Evolutionary conservation across 1,140 invertebrate species (phyloP), one percentile per base, ranked within the genome.

Genomic region (Drosophila nasuta): DNA sequence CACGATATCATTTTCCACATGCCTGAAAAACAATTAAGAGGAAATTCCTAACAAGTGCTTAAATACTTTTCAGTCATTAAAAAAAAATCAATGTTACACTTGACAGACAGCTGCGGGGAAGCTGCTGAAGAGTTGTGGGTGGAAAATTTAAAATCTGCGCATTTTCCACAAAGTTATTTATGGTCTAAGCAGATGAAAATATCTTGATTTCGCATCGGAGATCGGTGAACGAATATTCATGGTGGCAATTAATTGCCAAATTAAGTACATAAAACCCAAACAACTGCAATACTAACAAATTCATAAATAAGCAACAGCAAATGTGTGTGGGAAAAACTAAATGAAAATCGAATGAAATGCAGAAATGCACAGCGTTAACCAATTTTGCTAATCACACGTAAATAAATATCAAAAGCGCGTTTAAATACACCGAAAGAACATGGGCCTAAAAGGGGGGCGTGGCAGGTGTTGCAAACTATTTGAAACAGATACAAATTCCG

Each of bases 401-500:
- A 82, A 82, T 86, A 86, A 86, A 86, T 86, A 86, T 86, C 79
- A 86, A 86, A 86, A 86, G 82, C 76, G 68, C 58, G 64, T 81
- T 56, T 48, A 81, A 81, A 81, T 79, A 76, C 76, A 70, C 82
- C 81, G 20, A 25, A 25, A 25, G 20, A 46, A 46, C 45, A 51
- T 51, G 41, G 20, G 49, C 2, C 6, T 25, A 25, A 25, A 25
- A 33, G 54, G 15, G 35, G 54, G 35, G 41, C 33, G 38, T 51
- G 45, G 57, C 13, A 35, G 45, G 33, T 25, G 0, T 4, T 54
- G 48, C 46, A 79, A 87, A 87, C 83, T 88, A 89, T 83, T 72
- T 58, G 78, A 80, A 83, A 83, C 77, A 89, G 74, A 88, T 83
- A 83, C 83, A 82, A 89, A 88, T 88, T 89, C 85, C 77, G 62